phyloP scores from a whole-genome alignment of 2,888 invertebrate genomes.

The Branchellion lobata region DNA sequence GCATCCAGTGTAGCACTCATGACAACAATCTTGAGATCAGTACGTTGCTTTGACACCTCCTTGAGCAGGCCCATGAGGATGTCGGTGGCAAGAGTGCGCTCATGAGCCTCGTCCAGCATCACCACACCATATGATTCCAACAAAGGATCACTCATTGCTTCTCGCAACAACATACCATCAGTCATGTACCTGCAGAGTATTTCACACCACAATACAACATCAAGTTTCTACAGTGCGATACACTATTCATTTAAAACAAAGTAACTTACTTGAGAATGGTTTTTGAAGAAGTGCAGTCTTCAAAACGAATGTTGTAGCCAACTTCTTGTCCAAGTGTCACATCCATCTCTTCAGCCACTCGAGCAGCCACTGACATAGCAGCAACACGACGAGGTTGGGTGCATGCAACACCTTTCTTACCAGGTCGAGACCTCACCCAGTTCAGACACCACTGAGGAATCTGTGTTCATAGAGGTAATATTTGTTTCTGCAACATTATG shows the following conservation, averaged over 20 bases:
- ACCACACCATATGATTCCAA: constrained; percentile 92
- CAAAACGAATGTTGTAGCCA: constrained; percentile 95
- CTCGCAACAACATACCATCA: constrained; percentile 97
- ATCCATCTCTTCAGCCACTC: constrained; percentile 99
- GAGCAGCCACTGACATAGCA: constrained; percentile 97
- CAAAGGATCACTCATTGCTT: constrained; percentile 99
- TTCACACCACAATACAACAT: background rate
- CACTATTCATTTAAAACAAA: background rate
- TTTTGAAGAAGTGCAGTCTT: constrained; percentile 91
- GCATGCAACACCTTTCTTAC: constrained; percentile 81
- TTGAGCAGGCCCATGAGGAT: constrained; percentile 96
- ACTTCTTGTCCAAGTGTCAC: constrained; percentile 86
- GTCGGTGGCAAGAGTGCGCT: constrained; percentile 95
- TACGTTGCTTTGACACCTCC: constrained; percentile 88
- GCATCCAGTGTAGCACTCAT: constrained; percentile 99
- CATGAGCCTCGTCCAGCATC: constrained; percentile 96
- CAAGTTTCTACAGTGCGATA: background rate
- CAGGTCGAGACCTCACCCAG: constrained; percentile 59
- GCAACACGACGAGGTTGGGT: constrained; percentile 96
- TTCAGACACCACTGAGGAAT: constrained; percentile 85
- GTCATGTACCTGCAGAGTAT: constrained; percentile 79
- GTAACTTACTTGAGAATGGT: constrained; percentile 78
- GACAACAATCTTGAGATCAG: constrained; percentile 91
- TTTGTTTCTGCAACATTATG: background rate
- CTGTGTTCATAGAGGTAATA: constrained; percentile 54